Base-by-base conservation (phyloP, 1,140 invertebrate species). In the Adoxophyes honmai region DNA sequence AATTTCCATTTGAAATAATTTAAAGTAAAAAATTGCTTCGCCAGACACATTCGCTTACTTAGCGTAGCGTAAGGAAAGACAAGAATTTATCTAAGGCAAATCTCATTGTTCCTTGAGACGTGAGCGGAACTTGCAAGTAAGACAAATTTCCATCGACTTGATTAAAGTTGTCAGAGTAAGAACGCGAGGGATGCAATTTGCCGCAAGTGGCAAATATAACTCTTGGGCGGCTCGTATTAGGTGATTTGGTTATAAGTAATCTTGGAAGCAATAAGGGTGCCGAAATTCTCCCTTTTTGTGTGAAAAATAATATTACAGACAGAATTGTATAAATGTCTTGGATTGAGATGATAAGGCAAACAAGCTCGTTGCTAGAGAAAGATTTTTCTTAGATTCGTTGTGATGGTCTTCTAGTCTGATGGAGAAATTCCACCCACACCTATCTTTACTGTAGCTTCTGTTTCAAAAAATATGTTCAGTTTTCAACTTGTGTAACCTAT, bases 111-210 rank as follows among this genome's bases (percentile, higher is more conserved):
- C 71, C 55, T 60, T 64, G 73, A 74, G 66, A 82, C 76, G 77
- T 75, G 72, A 71, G 72, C 59, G 55, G 78, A 81, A 81, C 70
- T 74, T 60, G 60, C 72, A 78, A 85, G 64, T 71, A 75, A 83
- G 76, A 80, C 75, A 77, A 78, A 85, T 84, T 84, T 73, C 73
- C 78, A 83, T 82, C 68, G 77, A 74, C 58, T 81, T 83, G 74
- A 83, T 86, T 86, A 86, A 85, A 83, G 69, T 83, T 80, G 76
- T 79, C 79, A 72, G 72, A 56, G 55, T 62, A 54, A 57, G 52
- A 73, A 66, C 60, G 70, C 64, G 66, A 62, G 63, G 60, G 72
- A 75, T 82, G 81, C 73, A 75, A 75, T 78, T 79, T 79, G 61
- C 57, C 59, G 62, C 66, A 66, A 66, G 53, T 66, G 53, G 67